phyloP scores from a whole-genome alignment of 2,888 invertebrate genomes.

The Hypomecis atomaria region DNA sequence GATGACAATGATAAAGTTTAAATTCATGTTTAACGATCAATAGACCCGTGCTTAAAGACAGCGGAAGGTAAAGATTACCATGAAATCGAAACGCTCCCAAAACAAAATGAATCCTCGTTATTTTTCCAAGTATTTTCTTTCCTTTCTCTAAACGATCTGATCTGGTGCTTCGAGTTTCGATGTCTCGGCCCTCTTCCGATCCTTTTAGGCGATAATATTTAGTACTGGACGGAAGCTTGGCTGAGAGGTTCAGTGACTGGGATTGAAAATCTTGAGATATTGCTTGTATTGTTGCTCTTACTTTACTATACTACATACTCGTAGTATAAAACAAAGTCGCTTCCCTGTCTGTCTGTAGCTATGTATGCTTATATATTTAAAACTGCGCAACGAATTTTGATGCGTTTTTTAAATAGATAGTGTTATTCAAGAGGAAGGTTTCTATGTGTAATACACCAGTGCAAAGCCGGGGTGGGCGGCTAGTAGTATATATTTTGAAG shows the following conservation, averaged over 20 bases:
- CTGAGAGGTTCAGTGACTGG: constrained; percentile 19
- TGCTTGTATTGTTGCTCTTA: neutral
- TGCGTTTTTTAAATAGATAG: too few relatives aligned
- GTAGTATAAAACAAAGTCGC: too few relatives aligned
- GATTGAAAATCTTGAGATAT: constrained; percentile 1
- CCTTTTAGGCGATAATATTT: constrained; percentile 24
- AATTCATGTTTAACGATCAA: neutral
- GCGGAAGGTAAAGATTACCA: constrained; percentile 2
- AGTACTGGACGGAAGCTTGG: constrained; percentile 10
- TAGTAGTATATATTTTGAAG: too few relatives aligned
- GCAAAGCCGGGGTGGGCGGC: too few relatives aligned
- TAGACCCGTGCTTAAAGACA: neutral
- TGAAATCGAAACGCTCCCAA: constrained; percentile 12
- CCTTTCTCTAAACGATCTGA: constrained; percentile 34
- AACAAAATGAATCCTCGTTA: constrained; percentile 28
- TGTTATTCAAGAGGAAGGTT: too few relatives aligned
- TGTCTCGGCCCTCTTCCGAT: constrained; percentile 8
- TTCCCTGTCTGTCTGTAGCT: too few relatives aligned
- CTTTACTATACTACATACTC: too few relatives aligned
- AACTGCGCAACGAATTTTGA: too few relatives aligned
- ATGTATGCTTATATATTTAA: too few relatives aligned
- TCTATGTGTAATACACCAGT: too few relatives aligned
- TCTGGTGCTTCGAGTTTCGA: constrained; percentile 26
- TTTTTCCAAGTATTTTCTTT: constrained; percentile 33
- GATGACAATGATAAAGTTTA: neutral